Percentiles rank a stretch among this genome's conserved stretches.
Conservation (phyloP, 2,888 invertebrate species). For the Nomada ruficornis region DNA sequence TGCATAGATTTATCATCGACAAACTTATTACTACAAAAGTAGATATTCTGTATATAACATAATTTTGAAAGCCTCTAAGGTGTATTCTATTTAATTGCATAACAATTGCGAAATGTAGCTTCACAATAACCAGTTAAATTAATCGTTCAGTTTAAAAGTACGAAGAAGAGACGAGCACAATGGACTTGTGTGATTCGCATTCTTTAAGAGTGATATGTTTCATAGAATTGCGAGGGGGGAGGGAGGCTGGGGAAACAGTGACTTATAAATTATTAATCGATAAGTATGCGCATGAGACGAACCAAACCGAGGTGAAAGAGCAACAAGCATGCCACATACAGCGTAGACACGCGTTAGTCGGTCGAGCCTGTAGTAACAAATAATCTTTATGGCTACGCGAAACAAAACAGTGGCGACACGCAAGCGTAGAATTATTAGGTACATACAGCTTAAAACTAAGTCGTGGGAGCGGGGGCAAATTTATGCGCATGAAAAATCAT, state of each 20-base stretch:
- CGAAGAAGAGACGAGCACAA: background rate
- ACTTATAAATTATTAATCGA: constrained; percentile 38
- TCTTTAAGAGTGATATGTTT: background rate
- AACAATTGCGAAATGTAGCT: background rate
- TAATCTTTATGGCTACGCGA: constrained; percentile 40
- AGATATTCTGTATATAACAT: no score
- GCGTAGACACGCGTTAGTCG: constrained; percentile 20
- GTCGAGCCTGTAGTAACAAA: constrained; percentile 34
- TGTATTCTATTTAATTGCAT: background rate
- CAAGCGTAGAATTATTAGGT: constrained; percentile 42
- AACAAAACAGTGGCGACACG: constrained; percentile 41
- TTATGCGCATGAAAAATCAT: constrained; percentile 36
- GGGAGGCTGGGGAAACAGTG: background rate
- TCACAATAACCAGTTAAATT: background rate
- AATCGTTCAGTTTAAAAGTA: background rate
- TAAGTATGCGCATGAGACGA: background rate
- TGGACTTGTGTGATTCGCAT: background rate
- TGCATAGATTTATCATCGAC: background rate
- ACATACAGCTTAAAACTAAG: constrained; percentile 19
- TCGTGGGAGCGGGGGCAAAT: constrained; percentile 24
- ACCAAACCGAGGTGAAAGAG: background rate
- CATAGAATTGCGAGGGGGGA: background rate
- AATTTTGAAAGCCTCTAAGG: no score
- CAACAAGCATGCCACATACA: constrained; percentile 26
- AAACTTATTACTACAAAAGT: background rate